Base-by-base conservation (phyloP, 2,113 vertebrate genomes). In the Amblyornis subalaris region DNA sequence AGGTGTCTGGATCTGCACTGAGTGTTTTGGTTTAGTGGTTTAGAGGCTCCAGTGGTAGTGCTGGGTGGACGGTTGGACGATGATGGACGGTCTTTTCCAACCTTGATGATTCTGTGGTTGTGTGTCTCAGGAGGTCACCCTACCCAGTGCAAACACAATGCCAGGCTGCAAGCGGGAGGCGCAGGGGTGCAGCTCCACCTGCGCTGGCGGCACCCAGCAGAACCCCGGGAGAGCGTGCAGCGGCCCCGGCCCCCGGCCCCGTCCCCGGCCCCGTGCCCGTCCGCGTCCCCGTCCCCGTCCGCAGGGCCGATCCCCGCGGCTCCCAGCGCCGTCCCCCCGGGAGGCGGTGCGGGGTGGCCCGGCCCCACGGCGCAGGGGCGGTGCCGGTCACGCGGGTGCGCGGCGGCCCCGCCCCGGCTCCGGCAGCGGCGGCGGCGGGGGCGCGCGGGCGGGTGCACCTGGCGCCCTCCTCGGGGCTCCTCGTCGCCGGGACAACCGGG, bases 151-250 rank as follows among this genome's bases (percentile, higher is more conserved):
- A 20, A 50, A 23, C 0, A n/a, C 58, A 26, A 3, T 0, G 16
- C 31, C 54, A 14, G 14, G 22, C 40, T 40, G 70, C 57, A 33
- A 16, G 12, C 14, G 1, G 22, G 7, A 14, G 20, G 60, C 2
- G 36, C 42, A 2, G 20, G 12, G 5, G 3, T 0, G 28, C 24
- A 7, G 54, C 23, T 17, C 8, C 38, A 4, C 45, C 65, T 1
- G 44, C 8, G 3, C 25, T 0, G 4, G 17, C 31, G 50, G 4
- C 33, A 4, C 5, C 16, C 19, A 1, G 14, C 21, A 22, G 14
- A 6, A 0, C 19, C 20, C 7, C 0, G 17, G 4, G 1, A 6
- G 20, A 3, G 4, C 14, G 2, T 4, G 50, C 38, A 6, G 19
- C 16, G 1, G 0, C 16, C 9, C 2, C 3, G 1, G 0, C 23